Conservation (phyloP, 2,113 vertebrate species). For the Cephalopterus ornatus region DNA sequence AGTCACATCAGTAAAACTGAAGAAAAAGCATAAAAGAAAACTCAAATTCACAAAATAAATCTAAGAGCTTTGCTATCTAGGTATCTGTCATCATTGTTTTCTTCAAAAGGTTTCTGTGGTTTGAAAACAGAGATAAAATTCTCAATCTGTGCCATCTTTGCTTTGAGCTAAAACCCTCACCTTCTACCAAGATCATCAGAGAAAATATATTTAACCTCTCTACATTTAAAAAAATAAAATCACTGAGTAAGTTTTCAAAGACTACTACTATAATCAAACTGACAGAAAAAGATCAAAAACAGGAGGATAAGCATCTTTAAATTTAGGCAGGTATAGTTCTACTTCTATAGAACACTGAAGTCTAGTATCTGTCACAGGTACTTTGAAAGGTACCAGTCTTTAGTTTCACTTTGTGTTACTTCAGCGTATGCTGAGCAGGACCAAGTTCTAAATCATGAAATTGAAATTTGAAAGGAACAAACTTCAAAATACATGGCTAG, state of each 20-base stretch:
- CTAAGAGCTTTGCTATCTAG: not conserved
- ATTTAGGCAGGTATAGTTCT: not conserved
- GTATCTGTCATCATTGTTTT: not conserved
- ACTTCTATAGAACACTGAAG: not conserved
- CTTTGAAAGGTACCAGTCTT: not conserved
- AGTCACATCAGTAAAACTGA: not conserved
- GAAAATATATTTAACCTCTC: not conserved
- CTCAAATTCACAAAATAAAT: not conserved
- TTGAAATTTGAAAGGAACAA: not conserved
- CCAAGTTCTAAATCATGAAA: not conserved
- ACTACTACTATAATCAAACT: not conserved
- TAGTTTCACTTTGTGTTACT: not conserved
- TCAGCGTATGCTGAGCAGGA: not conserved
- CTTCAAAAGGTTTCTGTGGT: not conserved
- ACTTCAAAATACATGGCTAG: not conserved
- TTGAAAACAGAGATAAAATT: not conserved
- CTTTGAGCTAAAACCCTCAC: not conserved
- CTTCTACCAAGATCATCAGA: not conserved
- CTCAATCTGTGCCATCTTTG: not conserved
- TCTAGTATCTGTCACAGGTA: fast-evolving
- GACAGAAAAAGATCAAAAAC: not conserved
- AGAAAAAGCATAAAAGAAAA: not conserved
- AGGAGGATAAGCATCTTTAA: not conserved
- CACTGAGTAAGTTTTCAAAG: not conserved
- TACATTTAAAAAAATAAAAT: not conserved